Evolutionary conservation across 2,113 vertebrate species (phyloP).

Genomic region (Oncorhynchus clarkii): DNA sequence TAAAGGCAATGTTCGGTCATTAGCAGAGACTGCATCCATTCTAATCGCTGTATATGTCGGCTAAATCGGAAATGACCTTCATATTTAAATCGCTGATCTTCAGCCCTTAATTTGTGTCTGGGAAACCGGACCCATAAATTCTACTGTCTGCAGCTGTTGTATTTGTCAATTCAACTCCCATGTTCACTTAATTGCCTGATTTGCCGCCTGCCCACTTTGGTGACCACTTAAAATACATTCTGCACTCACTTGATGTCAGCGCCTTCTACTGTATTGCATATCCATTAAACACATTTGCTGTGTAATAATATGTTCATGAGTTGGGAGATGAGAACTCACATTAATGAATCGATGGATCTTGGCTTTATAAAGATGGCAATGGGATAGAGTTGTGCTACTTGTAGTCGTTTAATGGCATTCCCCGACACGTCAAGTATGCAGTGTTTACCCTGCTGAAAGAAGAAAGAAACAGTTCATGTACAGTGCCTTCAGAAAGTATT

Average conservation of each 20-base stretch:
- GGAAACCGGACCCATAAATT: neutral
- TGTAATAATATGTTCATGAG: neutral
- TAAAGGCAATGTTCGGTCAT: too few species aligned
- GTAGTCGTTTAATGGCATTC: constrained; percentile 96
- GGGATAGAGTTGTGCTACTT: constrained; percentile 97
- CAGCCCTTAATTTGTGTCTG: neutral
- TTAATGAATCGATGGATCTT: constrained; percentile 89
- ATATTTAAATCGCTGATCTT: too few species aligned
- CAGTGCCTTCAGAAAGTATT: too few species aligned
- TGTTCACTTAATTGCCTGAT: too few species aligned
- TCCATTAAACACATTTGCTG: neutral
- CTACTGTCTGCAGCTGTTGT: too few species aligned
- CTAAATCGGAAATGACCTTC: too few species aligned
- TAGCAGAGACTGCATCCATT: too few species aligned
- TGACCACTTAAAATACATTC: too few species aligned
- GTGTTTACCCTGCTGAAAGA: constrained; percentile 88
- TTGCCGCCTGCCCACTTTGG: too few species aligned
- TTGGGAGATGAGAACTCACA: constrained; percentile 78
- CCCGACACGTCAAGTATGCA: constrained; percentile 98
- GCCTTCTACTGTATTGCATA: neutral
- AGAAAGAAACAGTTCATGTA: neutral
- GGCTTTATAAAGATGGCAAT: constrained; percentile 98
- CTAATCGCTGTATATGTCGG: too few species aligned
- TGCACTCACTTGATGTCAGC: neutral
- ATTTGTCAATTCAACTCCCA: too few species aligned